Evolutionary conservation across 2,888 invertebrate genomes (phyloP).

Genomic region (Holacanthella duospinosa): DNA sequence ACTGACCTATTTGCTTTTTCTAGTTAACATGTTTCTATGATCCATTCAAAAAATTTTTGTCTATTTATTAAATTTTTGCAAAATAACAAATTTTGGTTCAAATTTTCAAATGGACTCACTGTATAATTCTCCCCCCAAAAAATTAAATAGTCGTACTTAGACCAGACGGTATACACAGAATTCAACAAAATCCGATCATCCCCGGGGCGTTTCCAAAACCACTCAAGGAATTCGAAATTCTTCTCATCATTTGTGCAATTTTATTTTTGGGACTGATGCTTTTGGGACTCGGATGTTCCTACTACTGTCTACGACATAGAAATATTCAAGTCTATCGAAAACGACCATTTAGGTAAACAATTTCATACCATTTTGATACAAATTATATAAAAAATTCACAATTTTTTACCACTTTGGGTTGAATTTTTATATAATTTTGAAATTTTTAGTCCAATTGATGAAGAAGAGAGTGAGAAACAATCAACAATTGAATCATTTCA

Average conservation of each 20-base stretch:
- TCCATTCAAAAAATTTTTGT: too few relatives aligned
- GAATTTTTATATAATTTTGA: not conserved
- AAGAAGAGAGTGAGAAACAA: slow-evolving; percentile 35
- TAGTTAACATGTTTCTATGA: too few relatives aligned
- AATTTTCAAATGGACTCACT: too few relatives aligned
- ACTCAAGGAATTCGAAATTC: slow-evolving; percentile 72
- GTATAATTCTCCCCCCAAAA: too few relatives aligned
- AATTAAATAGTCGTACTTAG: too few relatives aligned
- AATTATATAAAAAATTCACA: not conserved
- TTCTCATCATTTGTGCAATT: slow-evolving; percentile 83
- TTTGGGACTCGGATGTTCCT: slow-evolving; percentile 78
- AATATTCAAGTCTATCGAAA: slow-evolving; percentile 69
- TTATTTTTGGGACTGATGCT: slow-evolving; percentile 76
- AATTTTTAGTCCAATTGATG: slow-evolving; percentile 30
- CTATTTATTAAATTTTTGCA: too few relatives aligned
- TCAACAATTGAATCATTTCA: slow-evolving; percentile 35
- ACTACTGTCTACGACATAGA: slow-evolving; percentile 71
- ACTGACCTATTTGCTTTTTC: too few relatives aligned
- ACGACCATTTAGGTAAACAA: slow-evolving; percentile 54
- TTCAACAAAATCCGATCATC: slow-evolving; percentile 12
- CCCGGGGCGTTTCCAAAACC: slow-evolving; percentile 51
- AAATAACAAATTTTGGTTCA: too few relatives aligned
- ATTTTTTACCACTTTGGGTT: too few relatives aligned
- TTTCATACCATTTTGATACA: not conserved
- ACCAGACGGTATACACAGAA: too few relatives aligned